These are phyloP conservation scores for Phalacrocorax aristotelis DNA, from an alignment of 2,113 vertebrate genomes.

Conservation along the genomic window DNA sequence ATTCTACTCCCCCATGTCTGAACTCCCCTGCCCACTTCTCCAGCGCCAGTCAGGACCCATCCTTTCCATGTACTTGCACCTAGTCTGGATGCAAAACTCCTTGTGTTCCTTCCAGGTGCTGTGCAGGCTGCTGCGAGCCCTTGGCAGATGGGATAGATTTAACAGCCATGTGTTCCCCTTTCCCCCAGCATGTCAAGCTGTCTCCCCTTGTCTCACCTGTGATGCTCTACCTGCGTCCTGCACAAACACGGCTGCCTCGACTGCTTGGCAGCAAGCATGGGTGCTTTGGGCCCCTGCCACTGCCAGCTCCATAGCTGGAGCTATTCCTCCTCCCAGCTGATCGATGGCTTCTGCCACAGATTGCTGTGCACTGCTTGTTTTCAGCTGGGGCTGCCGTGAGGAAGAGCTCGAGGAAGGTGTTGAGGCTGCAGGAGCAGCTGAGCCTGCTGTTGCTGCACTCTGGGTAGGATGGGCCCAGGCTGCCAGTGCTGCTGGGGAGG, in stretches of 20 bases:
- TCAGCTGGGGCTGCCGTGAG: neutral
- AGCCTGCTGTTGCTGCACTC: neutral
- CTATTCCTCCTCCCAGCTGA: neutral
- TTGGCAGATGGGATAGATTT: neutral
- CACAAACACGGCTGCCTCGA: neutral
- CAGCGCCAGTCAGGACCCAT: neutral
- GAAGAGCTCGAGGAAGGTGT: neutral
- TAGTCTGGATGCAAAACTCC: neutral
- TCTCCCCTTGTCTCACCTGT: neutral
- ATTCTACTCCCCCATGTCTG: neutral
- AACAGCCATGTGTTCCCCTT: neutral
- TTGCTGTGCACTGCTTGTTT: neutral
- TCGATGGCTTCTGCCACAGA: neutral
- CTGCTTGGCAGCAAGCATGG: neutral
- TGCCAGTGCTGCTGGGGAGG: neutral
- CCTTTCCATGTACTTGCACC: neutral
- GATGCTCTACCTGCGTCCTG: neutral
- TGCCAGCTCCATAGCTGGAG: neutral
- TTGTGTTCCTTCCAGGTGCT: neutral
- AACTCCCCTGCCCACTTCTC: neutral
- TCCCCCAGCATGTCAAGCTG: neutral
- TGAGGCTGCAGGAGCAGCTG: neutral
- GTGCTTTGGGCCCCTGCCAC: neutral
- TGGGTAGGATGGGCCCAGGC: neutral
- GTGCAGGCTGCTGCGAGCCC: neutral